Base-by-base conservation (phyloP, 2,113 vertebrate genomes). In the Ptilonorhynchus violaceus region DNA sequence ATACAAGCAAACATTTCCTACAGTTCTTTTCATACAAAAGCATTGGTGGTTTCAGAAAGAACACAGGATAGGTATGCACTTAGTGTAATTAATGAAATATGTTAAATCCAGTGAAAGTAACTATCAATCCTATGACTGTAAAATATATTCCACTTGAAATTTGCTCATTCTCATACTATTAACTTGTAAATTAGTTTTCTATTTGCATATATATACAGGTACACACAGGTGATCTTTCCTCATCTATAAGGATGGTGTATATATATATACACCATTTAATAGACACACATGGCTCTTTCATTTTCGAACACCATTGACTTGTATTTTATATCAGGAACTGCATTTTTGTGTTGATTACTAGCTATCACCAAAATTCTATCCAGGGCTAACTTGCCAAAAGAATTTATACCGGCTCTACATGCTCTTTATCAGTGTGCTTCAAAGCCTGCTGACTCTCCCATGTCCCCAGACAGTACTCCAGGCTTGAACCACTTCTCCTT, bases 351-450 rank as follows among this genome's bases (percentile, higher is more conserved):
- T 64, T 31, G 28, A 79, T 35, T 76, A 46, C 21, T 42, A 92
- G 35, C 49, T 82, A 24, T 37, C 33, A 46, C 49, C 30, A 37
- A 47, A 62, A 83, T 66, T 64, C 53, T 27, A 0, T 1, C 31
- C 3, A 56, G 58, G 42, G 28, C 27, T 59, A 25, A 55, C 77
- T 75, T 76, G 15, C 53, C 87, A 60, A 33, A 75, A 81, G 44
- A 79, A 58, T 25, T 70, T 13, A 39, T 16, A 10, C 17, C 52
- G 41, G 31, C 31, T 86, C 35, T 62, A 16, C 4, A 9, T 35
- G 24, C 0, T 1, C 31, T 64, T 14, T 18, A 25, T 12, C 33
- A 11, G 27, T 0, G 0, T 9, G 9, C 64, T 66, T 63, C 39
- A 63, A 83, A 77, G 56, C 37, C 60, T 31, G 56, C 35, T 28